Conservation (phyloP, 2,888 invertebrate genomes). For the Polietes domitor region DNA sequence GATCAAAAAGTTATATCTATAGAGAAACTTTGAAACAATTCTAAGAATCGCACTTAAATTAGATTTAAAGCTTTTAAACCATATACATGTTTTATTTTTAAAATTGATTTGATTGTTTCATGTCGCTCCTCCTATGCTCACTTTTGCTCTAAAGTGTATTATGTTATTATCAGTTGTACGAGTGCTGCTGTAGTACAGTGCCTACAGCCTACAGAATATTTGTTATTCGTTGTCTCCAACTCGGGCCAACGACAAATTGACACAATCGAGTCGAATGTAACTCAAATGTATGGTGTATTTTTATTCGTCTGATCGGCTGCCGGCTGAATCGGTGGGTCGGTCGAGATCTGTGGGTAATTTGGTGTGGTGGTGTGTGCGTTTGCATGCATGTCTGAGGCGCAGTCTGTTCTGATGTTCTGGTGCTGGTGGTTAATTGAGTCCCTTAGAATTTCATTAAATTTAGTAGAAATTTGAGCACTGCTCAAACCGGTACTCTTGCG, state of each 20-base stretch:
- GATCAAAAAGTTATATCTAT: too few species aligned
- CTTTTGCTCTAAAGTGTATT: background rate
- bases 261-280: background rate
- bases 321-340: too few species aligned
- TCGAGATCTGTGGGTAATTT: background rate
- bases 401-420: background rate
- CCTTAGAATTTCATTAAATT: conserved; percentile 50
- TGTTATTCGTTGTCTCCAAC: background rate
- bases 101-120: too few species aligned
- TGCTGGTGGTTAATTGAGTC: conserved; percentile 28
- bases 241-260: background rate
- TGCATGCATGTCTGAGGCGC: conserved; percentile 24
- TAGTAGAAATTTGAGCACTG: conserved; percentile 63
- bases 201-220: background rate
- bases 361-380: conserved; percentile 9
- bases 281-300: background rate
- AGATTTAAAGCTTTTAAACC: too few species aligned
- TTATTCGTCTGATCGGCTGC: background rate
- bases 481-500: conserved; percentile 58
- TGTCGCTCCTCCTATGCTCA: background rate
- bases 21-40: too few species aligned
- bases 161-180: background rate
- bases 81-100: too few species aligned
- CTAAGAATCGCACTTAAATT: too few species aligned
- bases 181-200: background rate